Conservation (phyloP, 35 echinoderm and acorn worm genomes). For the Ptychodera flava region DNA sequence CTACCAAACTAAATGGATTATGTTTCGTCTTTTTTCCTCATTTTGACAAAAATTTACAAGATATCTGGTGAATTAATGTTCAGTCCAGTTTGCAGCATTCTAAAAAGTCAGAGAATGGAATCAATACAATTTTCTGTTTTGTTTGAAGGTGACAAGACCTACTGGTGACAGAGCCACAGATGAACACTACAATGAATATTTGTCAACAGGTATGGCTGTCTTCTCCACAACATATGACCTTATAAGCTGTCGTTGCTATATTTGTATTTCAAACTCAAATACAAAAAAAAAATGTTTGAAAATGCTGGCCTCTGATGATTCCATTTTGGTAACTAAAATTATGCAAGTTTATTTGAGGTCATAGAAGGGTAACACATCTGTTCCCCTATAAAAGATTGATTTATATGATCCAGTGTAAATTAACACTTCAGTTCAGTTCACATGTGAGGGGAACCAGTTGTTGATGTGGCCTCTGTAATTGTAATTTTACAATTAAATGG, state of each 20-base stretch:
- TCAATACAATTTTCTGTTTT: too few relatives aligned
- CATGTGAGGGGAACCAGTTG: too few relatives aligned
- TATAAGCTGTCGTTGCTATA: not conserved
- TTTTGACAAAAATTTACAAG: too few relatives aligned
- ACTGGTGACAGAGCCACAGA: slow-evolving; percentile 56
- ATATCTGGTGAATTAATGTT: too few relatives aligned
- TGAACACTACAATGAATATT: slow-evolving; percentile 44
- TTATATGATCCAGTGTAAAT: not conserved
- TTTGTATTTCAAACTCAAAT: not conserved
- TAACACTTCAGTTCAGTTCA: too few relatives aligned
- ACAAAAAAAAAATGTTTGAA: not conserved
- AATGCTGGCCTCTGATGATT: not conserved
- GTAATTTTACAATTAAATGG: too few relatives aligned
- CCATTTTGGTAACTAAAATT: not conserved
- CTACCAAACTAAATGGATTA: too few relatives aligned
- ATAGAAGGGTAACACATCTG: not conserved
- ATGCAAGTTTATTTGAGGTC: not conserved
- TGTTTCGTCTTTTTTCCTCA: too few relatives aligned
- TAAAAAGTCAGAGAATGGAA: too few relatives aligned
- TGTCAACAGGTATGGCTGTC: slow-evolving; percentile 39
- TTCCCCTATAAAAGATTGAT: slow-evolving; percentile 1
- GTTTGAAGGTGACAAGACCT: slow-evolving; percentile 38
- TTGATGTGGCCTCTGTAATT: too few relatives aligned
- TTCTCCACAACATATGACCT: not conserved
- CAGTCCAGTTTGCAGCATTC: too few relatives aligned